Evolutionary conservation across 2,797 vertebrate genomes (phyloP).

Genomic region (Myotis myotis): DNA sequence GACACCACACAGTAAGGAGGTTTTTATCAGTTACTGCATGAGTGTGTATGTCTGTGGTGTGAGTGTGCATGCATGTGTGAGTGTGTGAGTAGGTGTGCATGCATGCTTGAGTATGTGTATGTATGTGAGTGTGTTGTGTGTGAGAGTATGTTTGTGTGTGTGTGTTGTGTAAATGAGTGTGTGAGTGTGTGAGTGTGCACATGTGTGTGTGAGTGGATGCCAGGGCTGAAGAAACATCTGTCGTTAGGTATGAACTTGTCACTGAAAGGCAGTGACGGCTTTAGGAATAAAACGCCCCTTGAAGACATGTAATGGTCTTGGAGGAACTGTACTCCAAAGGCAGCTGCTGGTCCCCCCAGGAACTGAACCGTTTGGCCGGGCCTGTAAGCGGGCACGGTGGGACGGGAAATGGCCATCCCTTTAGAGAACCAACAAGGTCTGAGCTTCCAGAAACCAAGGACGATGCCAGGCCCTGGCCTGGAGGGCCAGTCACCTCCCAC

Average conservation of each 20-base stretch:
- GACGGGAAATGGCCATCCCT: background rate
- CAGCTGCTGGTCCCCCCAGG: background rate
- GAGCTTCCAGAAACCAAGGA: background rate
- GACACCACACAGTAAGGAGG: slow-evolving; percentile 73
- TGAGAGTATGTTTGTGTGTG: too few relatives aligned
- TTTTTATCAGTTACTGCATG: slow-evolving; percentile 70
- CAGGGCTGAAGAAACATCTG: too few relatives aligned
- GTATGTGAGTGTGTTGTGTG: too few relatives aligned
- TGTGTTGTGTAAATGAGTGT: too few relatives aligned
- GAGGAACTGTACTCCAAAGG: background rate
- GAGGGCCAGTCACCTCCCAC: too few relatives aligned
- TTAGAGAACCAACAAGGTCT: background rate
- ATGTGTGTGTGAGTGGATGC: background rate
- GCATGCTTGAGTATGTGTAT: accelerated
- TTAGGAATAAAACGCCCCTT: background rate
- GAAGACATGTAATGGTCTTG: background rate
- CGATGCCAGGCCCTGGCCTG: accelerated
- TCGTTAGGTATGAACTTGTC: background rate
- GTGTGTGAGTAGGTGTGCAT: background rate
- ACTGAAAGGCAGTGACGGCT: background rate
- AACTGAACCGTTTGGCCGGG: background rate
- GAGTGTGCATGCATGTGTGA: background rate
- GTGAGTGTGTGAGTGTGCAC: too few relatives aligned
- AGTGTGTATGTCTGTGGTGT: background rate
- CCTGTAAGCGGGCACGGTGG: background rate